Percentiles rank a stretch among this genome's conserved stretches.
Evolutionary conservation across 2,888 invertebrate species (phyloP).

Genomic region (Lycia hirtaria): DNA sequence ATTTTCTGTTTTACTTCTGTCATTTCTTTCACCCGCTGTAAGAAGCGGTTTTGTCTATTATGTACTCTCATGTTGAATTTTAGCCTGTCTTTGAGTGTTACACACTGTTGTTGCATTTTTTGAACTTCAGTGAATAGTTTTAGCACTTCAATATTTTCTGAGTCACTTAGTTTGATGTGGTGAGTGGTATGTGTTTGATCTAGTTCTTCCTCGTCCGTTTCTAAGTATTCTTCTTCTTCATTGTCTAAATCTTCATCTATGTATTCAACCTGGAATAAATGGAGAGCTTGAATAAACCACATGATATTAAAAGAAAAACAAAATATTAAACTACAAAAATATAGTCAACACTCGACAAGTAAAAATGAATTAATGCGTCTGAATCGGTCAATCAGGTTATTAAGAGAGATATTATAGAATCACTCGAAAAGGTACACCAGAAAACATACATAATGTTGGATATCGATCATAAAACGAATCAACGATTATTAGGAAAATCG

Average conservation of each 20-base stretch:
- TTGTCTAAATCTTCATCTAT: slow-evolving; percentile 78
- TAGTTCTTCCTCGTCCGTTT: slow-evolving; percentile 56
- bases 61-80: slow-evolving; percentile 70
- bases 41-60: slow-evolving; percentile 66
- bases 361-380: no score
- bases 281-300: neutral
- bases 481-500: no score
- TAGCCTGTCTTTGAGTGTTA: slow-evolving; percentile 67
- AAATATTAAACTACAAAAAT: no score
- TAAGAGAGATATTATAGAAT: no score
- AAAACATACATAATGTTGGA: no score
- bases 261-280: slow-evolving; percentile 71
- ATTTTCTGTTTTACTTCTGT: slow-evolving; percentile 73
- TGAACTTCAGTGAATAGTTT: slow-evolving; percentile 77
- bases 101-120: slow-evolving; percentile 69
- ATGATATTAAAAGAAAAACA: no score
- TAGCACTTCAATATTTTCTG: slow-evolving; percentile 59
- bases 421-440: no score
- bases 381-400: no score
- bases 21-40: slow-evolving; percentile 64
- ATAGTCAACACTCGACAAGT: no score
- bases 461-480: no score
- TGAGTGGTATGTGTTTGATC: slow-evolving; percentile 28
- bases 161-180: slow-evolving; percentile 39
- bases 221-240: slow-evolving; percentile 65